A percentile compares a stretch with the other conserved stretches of the same genome.
These are phyloP conservation scores for Trochalopteron elliotii DNA, from an alignment of 2,113 vertebrate genomes.

Conservation along the genomic window DNA sequence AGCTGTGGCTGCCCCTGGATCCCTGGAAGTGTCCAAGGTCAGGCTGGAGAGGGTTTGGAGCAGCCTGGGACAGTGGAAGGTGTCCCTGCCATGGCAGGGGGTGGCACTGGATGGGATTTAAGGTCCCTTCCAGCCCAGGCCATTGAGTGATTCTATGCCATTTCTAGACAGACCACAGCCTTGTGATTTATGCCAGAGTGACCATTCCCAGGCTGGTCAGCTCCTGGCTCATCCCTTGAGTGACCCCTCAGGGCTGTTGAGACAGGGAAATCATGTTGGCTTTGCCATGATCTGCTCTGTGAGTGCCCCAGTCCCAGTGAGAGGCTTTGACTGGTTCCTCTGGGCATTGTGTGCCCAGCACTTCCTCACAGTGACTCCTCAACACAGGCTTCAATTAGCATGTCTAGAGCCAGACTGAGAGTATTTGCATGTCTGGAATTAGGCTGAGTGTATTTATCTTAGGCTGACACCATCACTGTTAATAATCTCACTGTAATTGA, in stretches of 20 bases:
- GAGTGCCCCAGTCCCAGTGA: background rate
- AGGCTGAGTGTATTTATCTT: background rate
- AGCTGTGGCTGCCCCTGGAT: background rate
- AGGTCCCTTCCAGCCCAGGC: accelerated
- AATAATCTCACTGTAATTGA: background rate
- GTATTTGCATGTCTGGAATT: background rate
- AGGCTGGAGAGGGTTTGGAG: background rate
- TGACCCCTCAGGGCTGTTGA: background rate
- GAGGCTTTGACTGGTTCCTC: background rate
- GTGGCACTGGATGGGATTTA: accelerated
- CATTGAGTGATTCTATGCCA: accelerated
- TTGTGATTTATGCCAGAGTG: background rate
- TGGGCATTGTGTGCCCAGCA: background rate
- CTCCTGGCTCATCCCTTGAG: background rate
- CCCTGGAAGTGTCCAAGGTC: background rate
- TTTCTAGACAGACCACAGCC: background rate
- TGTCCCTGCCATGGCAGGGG: background rate
- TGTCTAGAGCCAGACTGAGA: background rate
- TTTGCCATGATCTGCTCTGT: accelerated
- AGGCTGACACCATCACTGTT: background rate
- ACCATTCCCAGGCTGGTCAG: background rate
- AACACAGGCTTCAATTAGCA: background rate
- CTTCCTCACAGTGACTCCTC: background rate
- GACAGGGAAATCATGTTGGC: too few relatives aligned
- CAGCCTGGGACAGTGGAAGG: accelerated